Percentiles rank a stretch among this genome's conserved stretches.
Conservation (phyloP, 2,888 invertebrate genomes). For the Mesorhabditis belari region DNA sequence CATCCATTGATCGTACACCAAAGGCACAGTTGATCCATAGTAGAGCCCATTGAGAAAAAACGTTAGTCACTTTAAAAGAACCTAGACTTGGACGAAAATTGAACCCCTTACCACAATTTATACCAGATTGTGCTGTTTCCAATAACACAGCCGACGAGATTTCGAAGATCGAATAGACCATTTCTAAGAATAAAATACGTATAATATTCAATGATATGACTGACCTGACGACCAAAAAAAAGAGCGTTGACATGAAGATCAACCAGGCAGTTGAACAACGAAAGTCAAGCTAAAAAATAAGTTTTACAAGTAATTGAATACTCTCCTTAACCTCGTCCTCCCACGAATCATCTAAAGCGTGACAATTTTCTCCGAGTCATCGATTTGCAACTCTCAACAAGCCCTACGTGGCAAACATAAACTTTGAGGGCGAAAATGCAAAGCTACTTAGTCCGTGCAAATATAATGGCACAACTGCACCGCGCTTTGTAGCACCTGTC, state of each 20-base stretch:
- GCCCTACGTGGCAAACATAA: too few species aligned
- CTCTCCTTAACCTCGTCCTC: slow-evolving; percentile 9
- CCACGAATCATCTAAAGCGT: slow-evolving; percentile 14
- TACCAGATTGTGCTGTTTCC: neutral
- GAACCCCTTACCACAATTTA: neutral
- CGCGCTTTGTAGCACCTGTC: too few species aligned
- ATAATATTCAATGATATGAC: neutral
- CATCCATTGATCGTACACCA: slow-evolving; percentile 26
- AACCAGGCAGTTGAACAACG: slow-evolving; percentile 24
- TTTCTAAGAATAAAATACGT: neutral
- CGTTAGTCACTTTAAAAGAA: slow-evolving; percentile 24
- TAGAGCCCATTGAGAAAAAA: slow-evolving; percentile 33
- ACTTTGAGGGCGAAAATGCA: too few species aligned
- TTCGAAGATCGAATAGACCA: neutral
- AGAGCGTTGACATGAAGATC: slow-evolving; percentile 16
- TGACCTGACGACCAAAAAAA: slow-evolving; percentile 3
- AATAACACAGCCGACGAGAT: neutral
- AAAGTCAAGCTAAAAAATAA: slow-evolving; percentile 15
- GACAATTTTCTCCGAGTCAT: too few species aligned
- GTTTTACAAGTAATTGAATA: neutral
- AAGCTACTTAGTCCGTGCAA: too few species aligned
- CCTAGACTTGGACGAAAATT: neutral
- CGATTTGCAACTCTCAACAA: too few species aligned
- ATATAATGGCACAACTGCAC: too few species aligned
- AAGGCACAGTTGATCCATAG: slow-evolving; percentile 20